A percentile compares a stretch with the other conserved stretches of the same genome.
phyloP scores from a whole-genome alignment of 2,888 invertebrate genomes.

The Carcina quercana region DNA sequence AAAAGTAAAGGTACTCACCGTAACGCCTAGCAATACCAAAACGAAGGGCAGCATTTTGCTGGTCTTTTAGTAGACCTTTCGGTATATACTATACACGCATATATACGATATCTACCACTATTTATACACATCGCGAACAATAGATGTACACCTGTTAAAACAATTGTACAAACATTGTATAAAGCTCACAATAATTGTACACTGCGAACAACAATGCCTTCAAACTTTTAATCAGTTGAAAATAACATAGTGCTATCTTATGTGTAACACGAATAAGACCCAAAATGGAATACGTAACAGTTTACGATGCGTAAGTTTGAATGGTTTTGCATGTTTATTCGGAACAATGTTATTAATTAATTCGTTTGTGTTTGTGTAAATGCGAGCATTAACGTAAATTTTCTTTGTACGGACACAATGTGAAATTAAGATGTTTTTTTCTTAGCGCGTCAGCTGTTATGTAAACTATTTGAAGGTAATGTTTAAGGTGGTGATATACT shows the following conservation, averaged over 20 bases:
- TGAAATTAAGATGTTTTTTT: slow-evolving; percentile 37
- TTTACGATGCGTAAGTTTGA: background rate
- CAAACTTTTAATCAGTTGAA: no score
- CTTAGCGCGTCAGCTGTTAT: slow-evolving; percentile 31
- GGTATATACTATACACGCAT: slow-evolving; percentile 65
- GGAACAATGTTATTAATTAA: slow-evolving; percentile 47
- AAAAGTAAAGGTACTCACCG: slow-evolving; percentile 38
- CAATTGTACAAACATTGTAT: slow-evolving; percentile 42
- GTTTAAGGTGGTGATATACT: no score
- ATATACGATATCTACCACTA: slow-evolving; percentile 24
- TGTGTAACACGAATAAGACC: no score
- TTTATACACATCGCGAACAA: slow-evolving; percentile 49
- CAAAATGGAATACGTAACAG: no score
- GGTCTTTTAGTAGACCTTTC: slow-evolving; percentile 46
- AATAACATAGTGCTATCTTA: no score
- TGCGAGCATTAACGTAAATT: slow-evolving; percentile 28
- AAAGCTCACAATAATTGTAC: background rate
- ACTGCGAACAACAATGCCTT: no score
- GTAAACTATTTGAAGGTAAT: no score
- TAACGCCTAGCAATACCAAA: slow-evolving; percentile 47
- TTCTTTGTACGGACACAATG: slow-evolving; percentile 23
- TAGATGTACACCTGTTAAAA: slow-evolving; percentile 24
- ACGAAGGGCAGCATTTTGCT: slow-evolving; percentile 54
- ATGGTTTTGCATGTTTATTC: slow-evolving; percentile 15
- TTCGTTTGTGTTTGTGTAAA: slow-evolving; percentile 31